phyloP scores from a whole-genome alignment of 1,140 invertebrate species.

The Drosophila sp. region DNA sequence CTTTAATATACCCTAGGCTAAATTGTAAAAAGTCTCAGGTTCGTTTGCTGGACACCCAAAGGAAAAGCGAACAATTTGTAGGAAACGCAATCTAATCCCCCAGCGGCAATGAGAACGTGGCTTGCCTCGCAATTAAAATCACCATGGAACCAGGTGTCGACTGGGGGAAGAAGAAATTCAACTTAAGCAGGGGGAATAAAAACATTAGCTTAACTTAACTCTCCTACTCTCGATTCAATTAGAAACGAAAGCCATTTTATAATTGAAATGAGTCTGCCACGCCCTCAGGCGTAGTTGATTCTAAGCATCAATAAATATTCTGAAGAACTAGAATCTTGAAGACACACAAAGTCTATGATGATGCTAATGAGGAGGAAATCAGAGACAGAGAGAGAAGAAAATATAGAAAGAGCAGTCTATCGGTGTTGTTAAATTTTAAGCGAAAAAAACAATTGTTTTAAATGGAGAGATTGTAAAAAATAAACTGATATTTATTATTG shows the following conservation, averaged over 20 bases:
- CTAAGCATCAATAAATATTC: conserved; percentile 12
- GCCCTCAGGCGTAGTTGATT: conserved; percentile 12
- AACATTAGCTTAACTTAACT: conserved; percentile 63
- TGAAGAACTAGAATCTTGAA: neutral
- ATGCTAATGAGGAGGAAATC: conserved; percentile 13
- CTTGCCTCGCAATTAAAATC: conserved; percentile 46
- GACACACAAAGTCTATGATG: neutral
- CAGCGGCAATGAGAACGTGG: conserved; percentile 38
- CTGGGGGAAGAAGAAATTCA: neutral
- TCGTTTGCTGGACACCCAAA: neutral
- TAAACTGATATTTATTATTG: no score
- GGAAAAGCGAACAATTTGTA: conserved; percentile 22
- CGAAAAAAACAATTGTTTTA: no score
- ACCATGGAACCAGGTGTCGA: conserved; percentile 25
- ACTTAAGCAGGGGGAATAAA: conserved; percentile 45
- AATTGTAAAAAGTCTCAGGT: no score
- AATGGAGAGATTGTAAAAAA: no score
- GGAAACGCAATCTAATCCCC: conserved; percentile 27
- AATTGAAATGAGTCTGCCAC: conserved; percentile 62
- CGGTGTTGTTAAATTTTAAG: no score
- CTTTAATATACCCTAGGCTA: conserved; percentile 9
- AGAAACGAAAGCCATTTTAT: conserved; percentile 72
- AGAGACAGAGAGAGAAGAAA: neutral
- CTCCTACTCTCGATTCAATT: conserved; percentile 62
- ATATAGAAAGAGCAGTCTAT: conserved; percentile 15